phyloP scores from a whole-genome alignment of 2,888 invertebrate species.

The Anarsia innoxiella region DNA sequence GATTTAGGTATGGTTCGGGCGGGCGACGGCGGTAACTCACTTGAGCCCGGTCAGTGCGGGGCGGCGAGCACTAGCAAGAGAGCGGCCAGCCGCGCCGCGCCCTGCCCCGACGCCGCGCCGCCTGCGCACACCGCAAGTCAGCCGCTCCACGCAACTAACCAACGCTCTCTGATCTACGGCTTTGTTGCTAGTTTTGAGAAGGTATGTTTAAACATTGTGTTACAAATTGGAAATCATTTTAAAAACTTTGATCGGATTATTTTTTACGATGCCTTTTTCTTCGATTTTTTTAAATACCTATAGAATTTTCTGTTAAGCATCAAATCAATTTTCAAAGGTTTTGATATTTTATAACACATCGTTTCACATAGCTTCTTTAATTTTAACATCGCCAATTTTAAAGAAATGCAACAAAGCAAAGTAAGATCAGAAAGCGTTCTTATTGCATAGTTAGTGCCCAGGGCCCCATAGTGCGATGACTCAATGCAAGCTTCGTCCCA shows the following conservation, averaged over 20 bases:
- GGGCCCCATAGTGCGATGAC: constrained; percentile 72
- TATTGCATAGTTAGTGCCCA: constrained; percentile 28
- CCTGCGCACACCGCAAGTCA: constrained; percentile 17
- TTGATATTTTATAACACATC: too few species aligned
- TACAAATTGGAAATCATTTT: too few species aligned
- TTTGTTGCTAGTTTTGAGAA: too few species aligned
- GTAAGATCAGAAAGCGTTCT: constrained; percentile 32
- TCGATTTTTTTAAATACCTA: too few species aligned
- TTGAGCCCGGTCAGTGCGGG: constrained; percentile 69
- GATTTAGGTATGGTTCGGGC: too few species aligned
- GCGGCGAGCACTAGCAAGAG: constrained; percentile 48
- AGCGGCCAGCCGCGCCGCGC: constrained; percentile 31
- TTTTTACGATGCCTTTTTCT: too few species aligned
- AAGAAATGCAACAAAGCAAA: constrained; percentile 8
- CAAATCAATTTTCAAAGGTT: too few species aligned
- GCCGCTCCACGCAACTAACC: constrained; percentile 15
- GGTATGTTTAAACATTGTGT: too few species aligned
- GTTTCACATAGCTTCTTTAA: too few species aligned
- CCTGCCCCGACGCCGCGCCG: constrained; percentile 47
- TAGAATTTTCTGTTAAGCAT: too few species aligned
- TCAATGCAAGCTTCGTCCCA: constrained; percentile 74
- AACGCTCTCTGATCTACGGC: constrained; percentile 18
- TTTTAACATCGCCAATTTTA: too few species aligned
- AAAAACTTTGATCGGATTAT: too few species aligned
- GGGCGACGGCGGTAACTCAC: constrained; percentile 44